Evolutionary conservation across 2,888 invertebrate genomes (phyloP).

Genomic region (Exocentrus adspersus): DNA sequence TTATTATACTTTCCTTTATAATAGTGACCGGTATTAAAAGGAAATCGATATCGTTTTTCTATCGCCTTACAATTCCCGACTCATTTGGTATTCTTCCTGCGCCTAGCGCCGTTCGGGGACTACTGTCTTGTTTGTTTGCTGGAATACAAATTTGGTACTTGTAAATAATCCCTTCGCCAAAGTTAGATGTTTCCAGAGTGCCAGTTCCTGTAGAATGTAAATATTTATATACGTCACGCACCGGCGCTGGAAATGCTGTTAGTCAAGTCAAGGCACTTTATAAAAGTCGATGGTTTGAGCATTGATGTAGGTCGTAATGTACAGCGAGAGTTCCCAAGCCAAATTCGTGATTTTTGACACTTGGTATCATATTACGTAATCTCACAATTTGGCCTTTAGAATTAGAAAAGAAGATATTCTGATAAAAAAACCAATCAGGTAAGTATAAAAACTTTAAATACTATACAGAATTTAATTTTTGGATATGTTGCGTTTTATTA

Average conservation of each 20-base stretch:
- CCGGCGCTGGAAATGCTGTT: not conserved
- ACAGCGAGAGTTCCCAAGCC: not conserved
- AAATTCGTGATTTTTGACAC: too few species aligned
- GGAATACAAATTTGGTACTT: constrained; percentile 4
- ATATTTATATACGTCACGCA: not conserved
- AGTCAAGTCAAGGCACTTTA: not conserved
- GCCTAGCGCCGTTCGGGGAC: not conserved
- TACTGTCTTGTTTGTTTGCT: not conserved
- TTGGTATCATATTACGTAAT: too few species aligned
- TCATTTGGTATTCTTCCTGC: not conserved
- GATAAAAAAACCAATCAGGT: too few species aligned
- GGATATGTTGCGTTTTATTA: too few species aligned
- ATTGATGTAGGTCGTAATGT: not conserved
- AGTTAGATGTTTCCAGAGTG: constrained; percentile 1
- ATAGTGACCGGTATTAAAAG: not conserved
- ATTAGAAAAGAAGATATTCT: too few species aligned
- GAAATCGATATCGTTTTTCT: not conserved
- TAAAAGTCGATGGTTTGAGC: not conserved
- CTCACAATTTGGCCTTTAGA: too few species aligned
- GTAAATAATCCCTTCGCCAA: not conserved
- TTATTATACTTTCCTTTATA: not conserved
- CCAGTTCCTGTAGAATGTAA: not conserved
- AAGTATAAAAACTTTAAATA: too few species aligned
- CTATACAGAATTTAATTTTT: too few species aligned
- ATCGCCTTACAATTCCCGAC: not conserved